Base-by-base conservation (phyloP, 2,113 vertebrate genomes). In the Erpornis zantholeuca region DNA sequence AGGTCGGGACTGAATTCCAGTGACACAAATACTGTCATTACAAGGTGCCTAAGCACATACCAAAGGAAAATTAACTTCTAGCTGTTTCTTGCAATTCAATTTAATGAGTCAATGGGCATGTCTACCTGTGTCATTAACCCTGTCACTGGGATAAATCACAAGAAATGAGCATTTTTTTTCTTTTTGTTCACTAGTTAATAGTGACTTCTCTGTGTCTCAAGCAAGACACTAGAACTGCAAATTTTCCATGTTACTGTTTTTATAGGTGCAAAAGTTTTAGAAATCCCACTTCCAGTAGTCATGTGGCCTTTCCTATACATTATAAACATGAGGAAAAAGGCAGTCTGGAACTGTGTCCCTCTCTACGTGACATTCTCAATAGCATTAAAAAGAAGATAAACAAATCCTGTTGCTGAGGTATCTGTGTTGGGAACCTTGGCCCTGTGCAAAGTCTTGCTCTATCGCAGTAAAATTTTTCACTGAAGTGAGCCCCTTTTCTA, bases 71-170 rank as follows among this genome's bases (percentile, higher is more conserved):
- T 96, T 83, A 66, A 90, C 86, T 89, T 76, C 38, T 92, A 52
- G 57, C 50, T 75, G 44, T 83, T n/a, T 36, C 92, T 88, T 76
- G 76, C 82, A 8, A 2, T 88, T 88, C 89, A 83, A 91, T 94
- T 91, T 95, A 94, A 45, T 95, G 96, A 95, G 83, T 94, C 94
- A 89, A 8, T 91, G 88, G 92, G 78, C 95, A 92, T 68, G 95
- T 87, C 89, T 77, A 56, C 92, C 84, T 79, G 72, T 97, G 89
- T 77, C 81, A 47, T 86, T 94, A 96, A 76, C 91, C 90, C 64
- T 90, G 86, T 78, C 95, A 20, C 15, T 60, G 52, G 61, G 76
- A 80, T 85, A 95, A 82, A 89, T 94, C 86, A 86, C 78, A 70
- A 64, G 63, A 83, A 85, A 63, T 36, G 27, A 90, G 76, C 36